Conservation (phyloP, 2,113 vertebrate species). For the Promerops cafer region DNA sequence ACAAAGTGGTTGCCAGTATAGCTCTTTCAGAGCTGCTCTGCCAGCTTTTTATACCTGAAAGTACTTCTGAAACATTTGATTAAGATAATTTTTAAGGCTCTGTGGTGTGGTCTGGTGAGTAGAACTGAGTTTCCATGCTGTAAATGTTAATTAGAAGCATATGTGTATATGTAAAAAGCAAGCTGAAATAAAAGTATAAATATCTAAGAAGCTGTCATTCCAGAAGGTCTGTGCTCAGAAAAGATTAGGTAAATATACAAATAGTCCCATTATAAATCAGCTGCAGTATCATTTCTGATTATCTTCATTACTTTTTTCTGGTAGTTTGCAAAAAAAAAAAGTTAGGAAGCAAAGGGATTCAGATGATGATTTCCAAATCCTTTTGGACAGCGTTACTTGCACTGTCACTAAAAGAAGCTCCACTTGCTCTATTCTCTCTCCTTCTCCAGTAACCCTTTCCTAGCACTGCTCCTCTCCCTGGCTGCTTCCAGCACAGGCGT, state of each 20-base stretch:
- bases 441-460: background rate
- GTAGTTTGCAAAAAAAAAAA: background rate
- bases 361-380: background rate
- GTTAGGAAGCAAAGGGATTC: background rate
- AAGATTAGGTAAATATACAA: conserved; percentile 52
- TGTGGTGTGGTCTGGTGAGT: conserved; percentile 10
- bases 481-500: background rate
- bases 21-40: background rate
- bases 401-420: background rate
- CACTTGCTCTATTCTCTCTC: background rate
- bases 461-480: background rate
- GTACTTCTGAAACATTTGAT: background rate
- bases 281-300: background rate
- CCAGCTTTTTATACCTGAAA: background rate
- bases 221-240: conserved; percentile 49
- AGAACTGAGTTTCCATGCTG: background rate
- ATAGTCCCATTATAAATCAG: conserved; percentile 1
- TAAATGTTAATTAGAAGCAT: conserved; percentile 52
- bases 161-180: conserved; percentile 36
- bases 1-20: background rate
- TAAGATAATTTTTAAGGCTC: background rate
- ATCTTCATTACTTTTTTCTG: background rate
- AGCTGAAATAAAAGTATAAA: conserved; percentile 57
- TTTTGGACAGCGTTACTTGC: background rate
- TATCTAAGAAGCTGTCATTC: conserved; percentile 52